Conservation (phyloP, 2,113 vertebrate genomes). For the Atherinomorus stipes region DNA sequence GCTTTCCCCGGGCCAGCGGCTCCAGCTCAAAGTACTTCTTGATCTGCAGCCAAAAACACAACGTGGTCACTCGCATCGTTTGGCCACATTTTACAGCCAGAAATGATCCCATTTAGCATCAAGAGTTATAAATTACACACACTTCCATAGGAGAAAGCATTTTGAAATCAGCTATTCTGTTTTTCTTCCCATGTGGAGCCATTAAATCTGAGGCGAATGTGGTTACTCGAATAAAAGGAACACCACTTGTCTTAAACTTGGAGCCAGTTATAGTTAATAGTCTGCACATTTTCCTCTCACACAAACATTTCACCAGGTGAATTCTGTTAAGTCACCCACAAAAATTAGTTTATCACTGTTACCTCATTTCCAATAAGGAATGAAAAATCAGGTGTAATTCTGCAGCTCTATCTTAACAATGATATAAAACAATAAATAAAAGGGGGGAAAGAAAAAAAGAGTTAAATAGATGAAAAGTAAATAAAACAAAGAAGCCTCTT, state of each 20-base stretch:
- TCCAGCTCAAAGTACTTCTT: conserved; percentile 99
- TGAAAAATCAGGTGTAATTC: not conserved
- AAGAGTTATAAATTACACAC: not conserved
- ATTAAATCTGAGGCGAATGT: too few species aligned
- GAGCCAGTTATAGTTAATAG: not conserved
- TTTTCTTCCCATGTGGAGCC: too few species aligned
- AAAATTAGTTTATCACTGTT: not conserved
- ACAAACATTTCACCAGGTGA: not conserved
- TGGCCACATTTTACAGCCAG: not conserved
- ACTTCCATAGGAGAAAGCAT: not conserved
- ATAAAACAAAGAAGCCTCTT: conserved; percentile 26
- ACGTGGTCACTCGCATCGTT: not conserved
- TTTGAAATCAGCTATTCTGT: not conserved
- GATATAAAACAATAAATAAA: conserved; percentile 14
- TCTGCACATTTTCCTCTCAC: not conserved
- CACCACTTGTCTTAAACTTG: not conserved
- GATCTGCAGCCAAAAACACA: conserved; percentile 82
- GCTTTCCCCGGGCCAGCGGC: conserved; percentile 93
- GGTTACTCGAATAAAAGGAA: not conserved
- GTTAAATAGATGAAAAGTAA: conserved; percentile 7
- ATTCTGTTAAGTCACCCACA: not conserved
- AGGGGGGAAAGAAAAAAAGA: not conserved
- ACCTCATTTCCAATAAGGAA: not conserved
- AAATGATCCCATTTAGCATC: not conserved
- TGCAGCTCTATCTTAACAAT: not conserved